Percentiles rank a stretch among this genome's conserved stretches.
Conservation (phyloP, 2,888 invertebrate species). For the Macrophya annulata region DNA sequence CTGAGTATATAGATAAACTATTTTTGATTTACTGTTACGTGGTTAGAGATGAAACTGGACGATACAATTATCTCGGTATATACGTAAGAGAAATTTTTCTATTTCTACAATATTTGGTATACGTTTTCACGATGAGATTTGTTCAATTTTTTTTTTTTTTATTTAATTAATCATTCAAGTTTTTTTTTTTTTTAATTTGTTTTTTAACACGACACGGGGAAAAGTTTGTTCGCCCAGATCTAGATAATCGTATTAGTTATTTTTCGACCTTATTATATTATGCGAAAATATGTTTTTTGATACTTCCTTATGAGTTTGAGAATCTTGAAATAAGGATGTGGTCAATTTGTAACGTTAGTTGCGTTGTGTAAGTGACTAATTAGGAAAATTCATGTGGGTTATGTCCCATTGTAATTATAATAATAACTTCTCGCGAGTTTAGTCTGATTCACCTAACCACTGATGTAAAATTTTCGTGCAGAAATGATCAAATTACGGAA, state of each 20-base stretch:
- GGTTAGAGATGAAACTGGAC: neutral
- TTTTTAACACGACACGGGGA: no score
- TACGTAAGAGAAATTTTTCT: no score
- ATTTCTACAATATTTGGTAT: neutral
- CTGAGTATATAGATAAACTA: neutral
- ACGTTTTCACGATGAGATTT: neutral
- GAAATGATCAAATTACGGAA: neutral
- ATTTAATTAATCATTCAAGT: neutral
- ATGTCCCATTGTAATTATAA: slow-evolving; percentile 18
- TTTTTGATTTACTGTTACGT: slow-evolving; percentile 2
- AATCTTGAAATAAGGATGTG: slow-evolving; percentile 43
- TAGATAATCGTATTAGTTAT: neutral
- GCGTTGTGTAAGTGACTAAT: neutral
- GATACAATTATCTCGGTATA: neutral
- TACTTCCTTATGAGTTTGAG: slow-evolving; percentile 37
- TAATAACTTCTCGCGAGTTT: slow-evolving; percentile 32
- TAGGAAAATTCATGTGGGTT: slow-evolving; percentile 32
- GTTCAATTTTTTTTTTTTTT: neutral
- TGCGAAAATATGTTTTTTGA: slow-evolving; percentile 31
- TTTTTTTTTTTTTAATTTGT: neutral
- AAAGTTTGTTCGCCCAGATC: neutral
- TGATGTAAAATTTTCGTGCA: neutral
- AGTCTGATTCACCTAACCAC: slow-evolving; percentile 3
- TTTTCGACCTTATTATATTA: neutral
- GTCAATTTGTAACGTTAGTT: slow-evolving; percentile 35